Evolutionary conservation across 2,797 vertebrate species (phyloP), one percentile per base, ranked within the genome.

Genomic region (Lithobates sylvaticus): DNA sequence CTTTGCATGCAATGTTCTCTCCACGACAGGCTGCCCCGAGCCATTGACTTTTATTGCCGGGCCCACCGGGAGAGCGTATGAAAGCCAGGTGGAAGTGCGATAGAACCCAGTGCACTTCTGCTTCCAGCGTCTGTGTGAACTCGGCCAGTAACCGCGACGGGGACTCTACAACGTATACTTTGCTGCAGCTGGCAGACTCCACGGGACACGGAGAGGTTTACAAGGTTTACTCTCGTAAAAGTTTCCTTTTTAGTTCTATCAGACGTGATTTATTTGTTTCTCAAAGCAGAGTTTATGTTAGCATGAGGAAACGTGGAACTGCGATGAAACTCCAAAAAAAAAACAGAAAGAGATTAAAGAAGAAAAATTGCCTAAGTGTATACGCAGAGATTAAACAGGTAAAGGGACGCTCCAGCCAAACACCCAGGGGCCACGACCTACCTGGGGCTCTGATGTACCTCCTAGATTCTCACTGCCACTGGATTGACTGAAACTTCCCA

Each of bases 141-240:
- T 23, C 8, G 7, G 21, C 21, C 54, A 7, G 21, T 7, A 61
- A 23, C 54, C 23, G 26, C 16, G 4, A 67, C 26, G 27, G 65
- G 65, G 10, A 67, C n/a, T 5, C 65, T 67, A 9, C n/a, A 29
- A 67, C 13, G 10, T 67, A 26, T 67, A n/a, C n/a, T 26, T 65
- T 27, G 64, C 64, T 42, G 29, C 32, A 65, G 39, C 76, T 47
- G 80, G 80, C 80, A 74, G 80, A 61, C 70, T 21, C 6, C 0
- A 10, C 69, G 23, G 80, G 80, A 58, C 70, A 82, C 36, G 27
- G 50, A 32, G 12, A 64, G 70, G 80, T 83, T 83, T 83, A 83
- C 61, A 36, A 75, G 81, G 36, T 29, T 29, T 42, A 23, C 42
- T 10, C 81, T 83, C 72, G 15, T 68, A 76, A 76, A 83, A 34